Evolutionary conservation across 2,797 vertebrate species (phyloP).

Genomic region (Lithobates sylvaticus): DNA sequence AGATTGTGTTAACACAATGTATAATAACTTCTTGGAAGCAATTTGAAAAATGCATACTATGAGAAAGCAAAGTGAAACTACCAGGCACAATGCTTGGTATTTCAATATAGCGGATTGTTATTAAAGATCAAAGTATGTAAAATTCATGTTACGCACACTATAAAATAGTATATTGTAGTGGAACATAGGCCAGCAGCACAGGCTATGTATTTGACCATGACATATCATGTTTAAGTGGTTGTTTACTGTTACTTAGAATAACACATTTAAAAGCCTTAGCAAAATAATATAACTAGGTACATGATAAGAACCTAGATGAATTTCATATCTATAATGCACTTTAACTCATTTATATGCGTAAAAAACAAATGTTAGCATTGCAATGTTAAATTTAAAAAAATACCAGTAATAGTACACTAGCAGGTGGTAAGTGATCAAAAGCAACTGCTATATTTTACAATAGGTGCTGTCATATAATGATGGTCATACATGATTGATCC

Average conservation of each 20-base stretch:
- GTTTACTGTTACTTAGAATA: background rate
- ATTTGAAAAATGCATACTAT: slow-evolving; percentile 23
- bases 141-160: slow-evolving; percentile 27
- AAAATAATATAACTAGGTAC: background rate
- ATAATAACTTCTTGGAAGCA: slow-evolving; percentile 38
- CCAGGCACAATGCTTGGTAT: background rate
- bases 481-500: too few relatives aligned
- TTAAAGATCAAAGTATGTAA: slow-evolving; percentile 38
- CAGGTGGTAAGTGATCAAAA: too few relatives aligned
- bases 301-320: background rate
- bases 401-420: too few relatives aligned
- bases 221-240: too few relatives aligned
- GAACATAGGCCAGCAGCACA: background rate
- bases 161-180: background rate
- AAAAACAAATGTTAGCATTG: too few relatives aligned
- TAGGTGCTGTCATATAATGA: too few relatives aligned
- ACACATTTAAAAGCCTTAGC: background rate
- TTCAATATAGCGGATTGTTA: background rate
- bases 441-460: too few relatives aligned
- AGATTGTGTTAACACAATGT: slow-evolving; percentile 31
- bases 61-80: slow-evolving; percentile 1
- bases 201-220: background rate
- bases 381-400: too few relatives aligned
- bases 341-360: background rate
- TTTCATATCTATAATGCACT: too few relatives aligned